These are phyloP conservation scores for Chelonia mydas DNA, from an alignment of 2,797 vertebrate species.

Conservation along the genomic window DNA sequence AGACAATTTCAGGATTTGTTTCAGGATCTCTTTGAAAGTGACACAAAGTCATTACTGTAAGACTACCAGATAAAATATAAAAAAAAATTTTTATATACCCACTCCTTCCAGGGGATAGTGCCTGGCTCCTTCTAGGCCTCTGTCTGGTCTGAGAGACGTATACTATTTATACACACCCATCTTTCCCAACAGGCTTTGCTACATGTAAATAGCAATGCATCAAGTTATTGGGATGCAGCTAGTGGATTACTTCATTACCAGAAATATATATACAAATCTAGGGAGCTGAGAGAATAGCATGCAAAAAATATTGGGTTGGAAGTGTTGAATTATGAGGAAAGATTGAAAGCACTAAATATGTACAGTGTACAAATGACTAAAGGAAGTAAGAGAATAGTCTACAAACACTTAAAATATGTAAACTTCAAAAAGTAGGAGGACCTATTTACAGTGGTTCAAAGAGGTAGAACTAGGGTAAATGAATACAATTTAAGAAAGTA, in stretches of 20 bases:
- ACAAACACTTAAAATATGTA: too few species aligned
- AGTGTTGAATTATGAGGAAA: background rate
- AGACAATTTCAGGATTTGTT: background rate
- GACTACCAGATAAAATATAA: too few species aligned
- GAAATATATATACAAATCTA: background rate
- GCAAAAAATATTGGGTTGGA: background rate
- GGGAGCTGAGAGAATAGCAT: fast-evolving
- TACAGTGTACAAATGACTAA: background rate
- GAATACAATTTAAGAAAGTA: background rate
- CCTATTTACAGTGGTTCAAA: background rate
- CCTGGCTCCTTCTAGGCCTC: too few species aligned
- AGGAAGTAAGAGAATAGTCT: too few species aligned
- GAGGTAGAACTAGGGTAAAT: background rate
- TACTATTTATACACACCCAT: too few species aligned
- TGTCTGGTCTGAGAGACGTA: too few species aligned
- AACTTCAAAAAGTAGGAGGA: too few species aligned
- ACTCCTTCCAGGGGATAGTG: too few species aligned
- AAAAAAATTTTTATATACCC: too few species aligned
- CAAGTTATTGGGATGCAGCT: background rate
- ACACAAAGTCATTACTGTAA: background rate
- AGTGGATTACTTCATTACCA: background rate
- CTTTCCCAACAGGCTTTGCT: background rate
- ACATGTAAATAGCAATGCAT: background rate
- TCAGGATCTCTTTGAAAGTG: background rate
- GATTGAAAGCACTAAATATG: background rate